Percentiles rank a stretch among this genome's conserved stretches.
phyloP scores from a whole-genome alignment of 2,113 vertebrate genomes.

The Rousettus leschenaultii region DNA sequence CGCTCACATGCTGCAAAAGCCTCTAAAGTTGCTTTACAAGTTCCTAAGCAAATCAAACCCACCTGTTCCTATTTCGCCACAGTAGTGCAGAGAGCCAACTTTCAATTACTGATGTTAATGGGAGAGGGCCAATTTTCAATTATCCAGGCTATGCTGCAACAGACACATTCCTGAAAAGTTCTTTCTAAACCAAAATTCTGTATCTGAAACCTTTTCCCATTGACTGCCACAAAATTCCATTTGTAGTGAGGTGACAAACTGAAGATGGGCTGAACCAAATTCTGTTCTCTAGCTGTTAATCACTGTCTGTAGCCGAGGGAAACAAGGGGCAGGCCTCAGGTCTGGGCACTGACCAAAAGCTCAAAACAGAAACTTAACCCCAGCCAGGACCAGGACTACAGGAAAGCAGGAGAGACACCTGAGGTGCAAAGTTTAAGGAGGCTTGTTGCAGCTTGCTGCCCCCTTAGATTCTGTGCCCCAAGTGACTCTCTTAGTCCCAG shows the following conservation, averaged over 20 bases:
- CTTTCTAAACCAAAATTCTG: neutral
- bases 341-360: neutral
- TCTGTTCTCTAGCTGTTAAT: neutral
- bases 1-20: neutral
- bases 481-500: neutral
- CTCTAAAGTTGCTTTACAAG: neutral
- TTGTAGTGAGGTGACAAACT: neutral
- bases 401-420: neutral
- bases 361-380: neutral
- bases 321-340: neutral
- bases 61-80: conserved; percentile 30
- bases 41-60: conserved; percentile 7
- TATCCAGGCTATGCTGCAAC: neutral
- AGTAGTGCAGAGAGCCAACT: neutral
- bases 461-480: neutral
- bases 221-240: neutral
- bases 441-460: neutral
- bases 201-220: neutral
- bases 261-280: neutral
- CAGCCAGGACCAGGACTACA: neutral
- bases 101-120: neutral
- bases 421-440: neutral
- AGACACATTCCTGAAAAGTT: neutral
- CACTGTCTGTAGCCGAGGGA: neutral
- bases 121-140: neutral